These are phyloP conservation scores for Molorchus minor DNA, from an alignment of 2,888 invertebrate genomes.

Conservation along the genomic window DNA sequence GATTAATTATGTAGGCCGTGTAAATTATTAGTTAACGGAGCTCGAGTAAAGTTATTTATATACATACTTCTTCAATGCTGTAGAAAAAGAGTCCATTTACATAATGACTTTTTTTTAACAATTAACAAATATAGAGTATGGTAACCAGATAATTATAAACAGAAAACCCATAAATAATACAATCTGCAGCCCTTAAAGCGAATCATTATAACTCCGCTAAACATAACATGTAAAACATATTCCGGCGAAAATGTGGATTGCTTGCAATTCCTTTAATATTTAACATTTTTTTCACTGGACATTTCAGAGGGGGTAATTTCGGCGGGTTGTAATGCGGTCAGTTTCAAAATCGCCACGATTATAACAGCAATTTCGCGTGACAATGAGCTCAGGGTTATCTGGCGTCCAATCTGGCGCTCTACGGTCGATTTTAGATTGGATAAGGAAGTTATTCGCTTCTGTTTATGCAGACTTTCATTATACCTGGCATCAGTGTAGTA, in stretches of 20 bases:
- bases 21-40: no score
- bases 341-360: slow-evolving; percentile 14
- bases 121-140: no score
- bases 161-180: no score
- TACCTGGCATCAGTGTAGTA: not conserved
- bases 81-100: no score
- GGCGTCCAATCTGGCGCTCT: not conserved
- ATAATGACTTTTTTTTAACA: no score
- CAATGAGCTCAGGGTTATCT: not conserved
- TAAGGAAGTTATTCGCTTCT: not conserved
- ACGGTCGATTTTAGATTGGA: not conserved
- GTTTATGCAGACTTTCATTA: not conserved
- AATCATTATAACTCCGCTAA: no score
- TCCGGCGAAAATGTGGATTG: no score
- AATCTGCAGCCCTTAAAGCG: no score
- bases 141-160: no score
- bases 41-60: no score
- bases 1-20: not conserved
- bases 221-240: no score
- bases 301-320: slow-evolving; percentile 3
- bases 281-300: slow-evolving; percentile 4
- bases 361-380: slow-evolving; percentile 19
- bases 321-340: slow-evolving; percentile 12
- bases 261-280: not conserved
- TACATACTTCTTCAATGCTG: no score